Conservation (phyloP, 2,113 vertebrate genomes). For the Narcine bancroftii region DNA sequence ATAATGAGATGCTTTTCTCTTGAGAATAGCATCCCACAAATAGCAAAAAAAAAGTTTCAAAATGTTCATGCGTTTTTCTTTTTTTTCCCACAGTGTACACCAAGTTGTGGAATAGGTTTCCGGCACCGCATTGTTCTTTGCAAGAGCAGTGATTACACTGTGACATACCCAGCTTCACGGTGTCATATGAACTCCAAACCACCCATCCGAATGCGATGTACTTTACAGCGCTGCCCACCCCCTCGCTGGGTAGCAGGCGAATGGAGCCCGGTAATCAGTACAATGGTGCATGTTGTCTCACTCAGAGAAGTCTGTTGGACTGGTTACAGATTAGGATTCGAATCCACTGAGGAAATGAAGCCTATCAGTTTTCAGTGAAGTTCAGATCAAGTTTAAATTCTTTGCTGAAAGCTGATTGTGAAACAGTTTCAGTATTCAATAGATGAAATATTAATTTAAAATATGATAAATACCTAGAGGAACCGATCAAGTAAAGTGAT, state of each 20-base stretch:
- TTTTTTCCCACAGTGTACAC: constrained; percentile 70
- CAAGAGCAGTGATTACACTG: constrained; percentile 75
- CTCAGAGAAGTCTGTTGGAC: neutral
- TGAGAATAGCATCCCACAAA: neutral
- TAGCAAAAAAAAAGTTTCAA: neutral
- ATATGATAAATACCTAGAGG: accelerated
- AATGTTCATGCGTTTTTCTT: neutral
- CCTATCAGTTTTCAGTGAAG: neutral
- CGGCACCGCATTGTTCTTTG: constrained; percentile 85
- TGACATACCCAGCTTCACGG: constrained; percentile 65
- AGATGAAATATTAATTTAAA: neutral
- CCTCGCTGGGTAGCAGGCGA: constrained; percentile 83
- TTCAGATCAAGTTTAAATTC: neutral
- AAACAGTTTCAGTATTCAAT: neutral
- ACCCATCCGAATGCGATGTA: constrained; percentile 85
- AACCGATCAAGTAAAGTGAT: neutral
- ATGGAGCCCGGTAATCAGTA: constrained; percentile 78
- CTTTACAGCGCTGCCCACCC: constrained; percentile 82
- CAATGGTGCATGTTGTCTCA: neutral
- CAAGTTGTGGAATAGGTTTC: constrained; percentile 85
- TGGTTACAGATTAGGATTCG: neutral
- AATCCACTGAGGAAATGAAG: neutral
- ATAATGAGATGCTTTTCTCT: neutral
- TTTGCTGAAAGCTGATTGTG: neutral
- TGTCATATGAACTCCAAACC: constrained; percentile 73